A percentile compares a stretch with the other conserved stretches of the same genome.
Conservation (phyloP, 2,888 invertebrate species). For the Dioctria rufipes region DNA sequence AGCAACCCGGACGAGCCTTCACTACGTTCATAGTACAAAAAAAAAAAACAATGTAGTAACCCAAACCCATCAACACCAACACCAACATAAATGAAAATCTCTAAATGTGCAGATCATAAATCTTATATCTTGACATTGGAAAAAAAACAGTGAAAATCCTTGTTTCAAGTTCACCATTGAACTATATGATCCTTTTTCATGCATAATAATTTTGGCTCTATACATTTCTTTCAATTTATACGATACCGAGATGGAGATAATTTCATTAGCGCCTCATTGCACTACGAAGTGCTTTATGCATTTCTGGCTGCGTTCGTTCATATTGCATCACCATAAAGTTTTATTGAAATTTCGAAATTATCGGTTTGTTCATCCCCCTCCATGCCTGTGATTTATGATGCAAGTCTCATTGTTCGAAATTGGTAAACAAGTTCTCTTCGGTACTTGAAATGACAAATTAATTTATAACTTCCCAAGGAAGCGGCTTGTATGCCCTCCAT, state of each 20-base stretch:
- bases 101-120: too few species aligned
- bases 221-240: not conserved
- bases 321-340: not conserved
- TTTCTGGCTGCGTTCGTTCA: not conserved
- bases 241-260: not conserved
- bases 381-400: not conserved
- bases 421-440: conserved; percentile 22
- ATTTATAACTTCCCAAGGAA: conserved; percentile 24
- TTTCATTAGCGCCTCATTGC: not conserved
- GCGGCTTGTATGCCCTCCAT: conserved; percentile 19
- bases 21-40: too few species aligned
- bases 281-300: not conserved
- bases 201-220: conserved; percentile 8
- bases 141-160: not conserved
- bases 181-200: not conserved
- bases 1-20: too few species aligned
- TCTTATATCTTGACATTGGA: not conserved
- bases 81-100: too few species aligned
- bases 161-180: not conserved
- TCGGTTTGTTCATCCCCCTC: conserved; percentile 2
- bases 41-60: too few species aligned
- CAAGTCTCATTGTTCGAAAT: conserved; percentile 10
- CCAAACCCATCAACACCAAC: too few species aligned
- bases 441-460: conserved; percentile 18
- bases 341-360: not conserved